Conservation (phyloP, 1,140 invertebrate species). For the Lepidotrigona ventralis region DNA sequence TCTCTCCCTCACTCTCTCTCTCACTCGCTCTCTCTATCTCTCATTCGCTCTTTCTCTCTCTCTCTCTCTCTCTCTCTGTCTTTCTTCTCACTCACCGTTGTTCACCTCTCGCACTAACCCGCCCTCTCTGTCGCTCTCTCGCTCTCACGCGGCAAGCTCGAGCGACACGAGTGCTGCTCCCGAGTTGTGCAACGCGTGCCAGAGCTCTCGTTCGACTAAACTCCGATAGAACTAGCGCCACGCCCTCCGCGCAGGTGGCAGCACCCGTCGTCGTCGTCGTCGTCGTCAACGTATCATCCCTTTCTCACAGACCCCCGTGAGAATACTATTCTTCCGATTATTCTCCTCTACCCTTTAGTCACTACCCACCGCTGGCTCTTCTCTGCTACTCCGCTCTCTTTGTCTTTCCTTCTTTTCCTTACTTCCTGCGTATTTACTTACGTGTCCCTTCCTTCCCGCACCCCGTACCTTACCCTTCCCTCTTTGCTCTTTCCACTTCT, state of each 20-base stretch:
- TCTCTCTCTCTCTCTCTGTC: background rate
- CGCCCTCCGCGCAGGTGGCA: constrained; percentile 79
- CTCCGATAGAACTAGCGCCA: constrained; percentile 77
- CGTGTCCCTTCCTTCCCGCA: background rate
- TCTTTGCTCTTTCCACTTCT: background rate
- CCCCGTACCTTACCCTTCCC: background rate
- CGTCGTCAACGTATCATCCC: background rate
- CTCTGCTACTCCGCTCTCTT: background rate
- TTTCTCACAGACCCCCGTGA: background rate
- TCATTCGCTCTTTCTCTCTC: constrained; percentile 1
- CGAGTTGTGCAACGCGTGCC: constrained; percentile 67
- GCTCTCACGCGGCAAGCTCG: constrained; percentile 44
- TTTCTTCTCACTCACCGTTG: background rate
- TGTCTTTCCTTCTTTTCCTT: background rate
- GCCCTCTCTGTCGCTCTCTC: constrained; percentile 41
- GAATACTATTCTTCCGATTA: no score
- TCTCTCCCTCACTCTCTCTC: background rate
- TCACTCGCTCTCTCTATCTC: background rate
- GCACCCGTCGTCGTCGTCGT: constrained; percentile 52
- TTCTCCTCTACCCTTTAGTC: background rate
- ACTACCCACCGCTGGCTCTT: background rate
- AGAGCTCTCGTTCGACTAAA: constrained; percentile 64
- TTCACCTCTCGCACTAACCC: constrained; percentile 25
- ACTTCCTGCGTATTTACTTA: constrained; percentile 16
- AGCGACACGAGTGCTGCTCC: constrained; percentile 59